A percentile compares a stretch with the other conserved stretches of the same genome.
Evolutionary conservation across 1,140 invertebrate genomes (phyloP).

Genomic region (Trachymyrmex cornetzi): DNA sequence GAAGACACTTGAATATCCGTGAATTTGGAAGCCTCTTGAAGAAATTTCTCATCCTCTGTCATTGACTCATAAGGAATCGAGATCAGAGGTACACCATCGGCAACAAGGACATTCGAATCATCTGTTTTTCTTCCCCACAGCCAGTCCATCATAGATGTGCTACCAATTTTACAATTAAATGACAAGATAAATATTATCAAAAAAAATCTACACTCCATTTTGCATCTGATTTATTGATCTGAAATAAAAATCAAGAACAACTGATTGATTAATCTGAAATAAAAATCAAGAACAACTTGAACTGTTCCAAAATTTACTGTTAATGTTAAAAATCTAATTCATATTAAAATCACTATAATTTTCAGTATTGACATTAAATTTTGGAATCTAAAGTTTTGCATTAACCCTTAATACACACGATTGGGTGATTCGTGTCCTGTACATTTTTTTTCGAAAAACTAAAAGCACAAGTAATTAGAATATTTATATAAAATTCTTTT

Average conservation of each 20-base stretch:
- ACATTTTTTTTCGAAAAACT: no score
- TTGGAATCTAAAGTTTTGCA: no score
- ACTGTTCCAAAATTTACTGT: no score
- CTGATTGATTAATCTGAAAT: not conserved
- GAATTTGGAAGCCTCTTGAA: conserved; percentile 88
- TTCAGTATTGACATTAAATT: no score
- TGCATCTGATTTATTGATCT: not conserved
- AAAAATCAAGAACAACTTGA: no score
- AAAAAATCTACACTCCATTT: not conserved
- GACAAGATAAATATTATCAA: not conserved
- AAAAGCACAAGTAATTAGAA: no score
- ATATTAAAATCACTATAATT: no score
- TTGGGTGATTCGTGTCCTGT: no score
- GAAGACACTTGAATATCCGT: conserved; percentile 87
- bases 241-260: not conserved
- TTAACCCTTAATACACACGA: no score
- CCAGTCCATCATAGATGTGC: conserved; percentile 81
- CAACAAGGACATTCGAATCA: conserved; percentile 71
- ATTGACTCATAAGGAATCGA: conserved; percentile 88
- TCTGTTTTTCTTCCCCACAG: conserved; percentile 77
- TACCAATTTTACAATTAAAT: not conserved
- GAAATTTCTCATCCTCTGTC: conserved; percentile 89
- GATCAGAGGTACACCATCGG: conserved; percentile 82
- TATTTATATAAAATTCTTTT: no score
- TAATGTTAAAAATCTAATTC: no score